Evolutionary conservation across 2,888 invertebrate species (phyloP).

Genomic region (Prionchulus punctatus): DNA sequence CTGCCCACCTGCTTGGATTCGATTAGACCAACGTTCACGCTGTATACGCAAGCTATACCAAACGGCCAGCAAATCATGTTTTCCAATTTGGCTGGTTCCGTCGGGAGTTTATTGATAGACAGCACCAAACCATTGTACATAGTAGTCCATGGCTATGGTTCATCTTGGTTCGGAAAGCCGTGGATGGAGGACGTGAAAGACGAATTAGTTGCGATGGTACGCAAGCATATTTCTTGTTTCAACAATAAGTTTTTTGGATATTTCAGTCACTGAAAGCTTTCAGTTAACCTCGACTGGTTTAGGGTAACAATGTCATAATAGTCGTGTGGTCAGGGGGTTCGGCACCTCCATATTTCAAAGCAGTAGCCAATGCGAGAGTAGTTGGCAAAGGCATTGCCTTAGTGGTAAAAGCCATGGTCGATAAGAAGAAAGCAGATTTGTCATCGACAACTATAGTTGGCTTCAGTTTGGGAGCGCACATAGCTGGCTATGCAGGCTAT

Average conservation of each 20-base stretch:
- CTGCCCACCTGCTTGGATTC: neutral
- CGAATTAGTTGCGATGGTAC: neutral
- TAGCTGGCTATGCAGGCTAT: neutral
- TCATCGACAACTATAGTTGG: constrained; percentile 5
- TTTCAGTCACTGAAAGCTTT: too few relatives aligned
- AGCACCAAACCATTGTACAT: neutral
- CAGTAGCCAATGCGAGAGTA: constrained; percentile 72
- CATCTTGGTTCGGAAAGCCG: neutral
- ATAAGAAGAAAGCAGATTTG: constrained; percentile 15
- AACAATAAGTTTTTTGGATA: too few relatives aligned
- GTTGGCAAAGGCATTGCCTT: constrained; percentile 68
- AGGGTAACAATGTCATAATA: constrained; percentile 9
- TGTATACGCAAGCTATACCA: neutral
- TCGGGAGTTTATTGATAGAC: neutral
- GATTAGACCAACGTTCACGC: neutral
- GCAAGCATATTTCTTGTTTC: too few relatives aligned
- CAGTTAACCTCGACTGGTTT: too few relatives aligned
- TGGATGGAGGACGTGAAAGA: neutral
- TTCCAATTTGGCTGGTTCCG: neutral
- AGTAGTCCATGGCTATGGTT: neutral
- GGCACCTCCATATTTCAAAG: constrained; percentile 61
- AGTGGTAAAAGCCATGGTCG: constrained; percentile 40
- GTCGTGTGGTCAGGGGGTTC: constrained; percentile 3
- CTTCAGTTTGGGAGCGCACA: constrained; percentile 7
- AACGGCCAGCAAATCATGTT: neutral